Percentiles rank a stretch among this genome's conserved stretches.
Conservation (phyloP, 2,797 vertebrate genomes). For the Amblyopsis hoosieri region DNA sequence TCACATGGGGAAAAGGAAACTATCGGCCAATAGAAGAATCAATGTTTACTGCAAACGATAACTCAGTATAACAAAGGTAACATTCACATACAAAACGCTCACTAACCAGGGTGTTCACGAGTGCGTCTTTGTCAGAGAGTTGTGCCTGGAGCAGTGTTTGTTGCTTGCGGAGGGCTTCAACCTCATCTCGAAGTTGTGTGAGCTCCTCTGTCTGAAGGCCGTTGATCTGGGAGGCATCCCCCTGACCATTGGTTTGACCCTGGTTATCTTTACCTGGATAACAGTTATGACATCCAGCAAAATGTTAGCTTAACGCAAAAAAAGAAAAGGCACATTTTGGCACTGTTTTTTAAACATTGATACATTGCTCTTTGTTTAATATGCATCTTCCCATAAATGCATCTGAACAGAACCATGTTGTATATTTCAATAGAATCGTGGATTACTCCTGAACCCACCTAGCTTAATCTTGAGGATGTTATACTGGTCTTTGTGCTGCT, state of each 20-base stretch:
- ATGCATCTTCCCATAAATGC: too few relatives aligned
- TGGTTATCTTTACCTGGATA: slow-evolving; percentile 88
- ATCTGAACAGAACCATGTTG: too few relatives aligned
- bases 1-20: slow-evolving; percentile 20
- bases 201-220: slow-evolving; percentile 91
- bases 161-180: slow-evolving; percentile 86
- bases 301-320: too few relatives aligned
- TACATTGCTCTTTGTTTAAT: too few relatives aligned
- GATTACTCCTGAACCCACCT: slow-evolving; percentile 69
- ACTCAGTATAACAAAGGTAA: not conserved
- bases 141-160: slow-evolving; percentile 83
- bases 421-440: too few relatives aligned
- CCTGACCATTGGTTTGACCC: slow-evolving; percentile 73
- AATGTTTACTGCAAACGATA: not conserved
- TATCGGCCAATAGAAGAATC: not conserved
- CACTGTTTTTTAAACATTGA: too few relatives aligned
- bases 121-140: slow-evolving; percentile 84
- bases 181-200: slow-evolving; percentile 81
- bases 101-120: slow-evolving; percentile 85
- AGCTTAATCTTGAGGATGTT: slow-evolving; percentile 97
- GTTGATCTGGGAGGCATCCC: slow-evolving; percentile 84
- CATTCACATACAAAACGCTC: not conserved
- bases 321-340: too few relatives aligned
- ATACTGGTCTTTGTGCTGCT: slow-evolving; percentile 98
- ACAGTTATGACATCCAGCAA: not conserved